Base-by-base conservation (phyloP, 2,797 vertebrate species). In the Alosa sapidissima region DNA sequence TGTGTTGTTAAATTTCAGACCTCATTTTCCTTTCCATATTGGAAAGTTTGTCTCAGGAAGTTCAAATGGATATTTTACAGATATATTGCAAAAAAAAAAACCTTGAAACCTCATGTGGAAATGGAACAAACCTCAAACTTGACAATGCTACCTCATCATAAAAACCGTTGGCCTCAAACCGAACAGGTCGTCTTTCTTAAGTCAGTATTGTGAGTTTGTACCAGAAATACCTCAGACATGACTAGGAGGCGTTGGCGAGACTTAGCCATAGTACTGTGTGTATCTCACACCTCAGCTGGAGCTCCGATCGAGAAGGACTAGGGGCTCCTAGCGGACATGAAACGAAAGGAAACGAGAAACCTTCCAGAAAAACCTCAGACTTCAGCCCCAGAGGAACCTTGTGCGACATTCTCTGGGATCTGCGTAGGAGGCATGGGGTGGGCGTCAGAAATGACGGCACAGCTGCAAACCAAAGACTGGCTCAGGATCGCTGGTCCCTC, bases 1-100 rank as follows among this genome's bases (percentile, higher is more conserved):
- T 81, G 51, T 81, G 81, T 87, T 82, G 24, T 85, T 87, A 86
- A 87, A 92, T 87, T 86, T 89, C 88, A 91, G 91, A 94, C 93
- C 93, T 95, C 93, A 92, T 85, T 85, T 87, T 81, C 89, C 90
- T 94, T 94, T 89, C 90, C 91, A 88, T 88, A 89, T 91, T 89
- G 87, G 91, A 91, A 92, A 91, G 92, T 58, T 75, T 92, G 91
- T 92, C 89, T 93, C 90, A 89, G 91, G 91, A 92, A 91, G 88
- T 87, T 92, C 86, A 75, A 88, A 86, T 91, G 88, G 88, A 90
- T 81, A 72, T 72, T 72, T 72, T 16, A 41, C 65, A 72, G 33
- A 72, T 72, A 16, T 36, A 72, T 16, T 72, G 28, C 65, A 72
- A 72, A 72, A 19, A 41, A 28, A 13, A 72, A 68, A 24, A 8